Conservation (phyloP, 2,888 invertebrate genomes). For the Danaus chrysippus region DNA sequence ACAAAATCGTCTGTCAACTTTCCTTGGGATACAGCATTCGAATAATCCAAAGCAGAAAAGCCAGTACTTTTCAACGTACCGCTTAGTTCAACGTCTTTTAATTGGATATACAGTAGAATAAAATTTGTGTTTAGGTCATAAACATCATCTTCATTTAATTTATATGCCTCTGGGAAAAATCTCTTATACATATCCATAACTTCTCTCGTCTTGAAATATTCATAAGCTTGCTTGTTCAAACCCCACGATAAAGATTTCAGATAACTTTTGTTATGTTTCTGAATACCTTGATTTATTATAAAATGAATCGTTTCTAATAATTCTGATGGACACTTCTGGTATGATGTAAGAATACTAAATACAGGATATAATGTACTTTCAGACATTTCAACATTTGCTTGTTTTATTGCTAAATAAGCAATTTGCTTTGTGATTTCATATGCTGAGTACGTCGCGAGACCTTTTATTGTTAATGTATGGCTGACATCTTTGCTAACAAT, state of each 20-base stretch:
- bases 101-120: constrained; percentile 66
- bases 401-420: constrained; percentile 56
- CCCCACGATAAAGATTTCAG: constrained; percentile 29
- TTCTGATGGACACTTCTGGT: constrained; percentile 51
- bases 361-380: constrained; percentile 36
- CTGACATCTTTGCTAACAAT: constrained; percentile 32
- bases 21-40: constrained; percentile 63
- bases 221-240: constrained; percentile 45
- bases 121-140: constrained; percentile 59
- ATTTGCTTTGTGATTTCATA: constrained; percentile 78
- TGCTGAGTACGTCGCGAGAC: constrained; percentile 72
- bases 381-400: constrained; percentile 27
- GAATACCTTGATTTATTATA: constrained; percentile 39
- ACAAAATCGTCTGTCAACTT: constrained; percentile 68
- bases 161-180: constrained; percentile 52
- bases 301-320: constrained; percentile 38
- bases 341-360: constrained; percentile 48
- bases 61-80: constrained; percentile 34
- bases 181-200: constrained; percentile 43
- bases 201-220: constrained; percentile 32
- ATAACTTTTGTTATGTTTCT: constrained; percentile 28
- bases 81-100: constrained; percentile 41
- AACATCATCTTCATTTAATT: constrained; percentile 34
- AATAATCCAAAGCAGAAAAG: constrained; percentile 73
- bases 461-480: constrained; percentile 61